Percentiles rank a stretch among this genome's conserved stretches.
phyloP scores from a whole-genome alignment of 2,113 vertebrate species.

The Antennarius striatus region DNA sequence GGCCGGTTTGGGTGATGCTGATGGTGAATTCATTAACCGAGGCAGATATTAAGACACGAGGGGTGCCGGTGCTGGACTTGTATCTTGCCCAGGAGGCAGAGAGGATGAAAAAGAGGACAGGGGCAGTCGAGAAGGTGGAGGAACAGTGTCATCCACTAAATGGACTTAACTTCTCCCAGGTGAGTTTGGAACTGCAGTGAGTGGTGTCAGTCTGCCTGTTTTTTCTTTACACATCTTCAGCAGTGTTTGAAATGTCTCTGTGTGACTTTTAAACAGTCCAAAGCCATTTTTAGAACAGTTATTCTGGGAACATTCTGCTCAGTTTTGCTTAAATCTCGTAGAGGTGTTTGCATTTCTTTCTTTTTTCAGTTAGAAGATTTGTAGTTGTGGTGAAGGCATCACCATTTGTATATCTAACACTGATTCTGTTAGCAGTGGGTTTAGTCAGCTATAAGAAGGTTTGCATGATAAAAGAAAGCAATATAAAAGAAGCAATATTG shows the following conservation, averaged over 20 bases:
- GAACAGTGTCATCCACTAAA: conserved; percentile 91
- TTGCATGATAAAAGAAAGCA: too few species aligned
- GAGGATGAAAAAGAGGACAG: conserved; percentile 85
- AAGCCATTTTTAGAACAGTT: too few species aligned
- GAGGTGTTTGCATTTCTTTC: too few species aligned
- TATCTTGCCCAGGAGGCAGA: conserved; percentile 91
- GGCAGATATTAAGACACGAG: conserved; percentile 85
- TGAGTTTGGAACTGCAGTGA: conserved; percentile 60
- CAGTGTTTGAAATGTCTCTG: not conserved
- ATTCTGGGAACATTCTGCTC: too few species aligned
- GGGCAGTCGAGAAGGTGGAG: conserved; percentile 90
- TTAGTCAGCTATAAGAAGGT: too few species aligned
- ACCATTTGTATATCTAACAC: too few species aligned
- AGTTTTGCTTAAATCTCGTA: too few species aligned
- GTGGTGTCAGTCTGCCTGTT: not conserved
- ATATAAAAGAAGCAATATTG: too few species aligned
- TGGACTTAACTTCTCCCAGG: conserved; percentile 92
- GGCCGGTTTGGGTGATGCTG: conserved; percentile 91
- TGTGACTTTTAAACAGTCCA: not conserved
- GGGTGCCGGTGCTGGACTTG: conserved; percentile 86
- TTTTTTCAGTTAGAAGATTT: too few species aligned
- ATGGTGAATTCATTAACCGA: conserved; percentile 91
- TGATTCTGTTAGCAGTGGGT: too few species aligned
- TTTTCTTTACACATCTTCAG: not conserved
- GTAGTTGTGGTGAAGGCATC: too few species aligned